Evolutionary conservation across 2,797 vertebrate species (phyloP).

Genomic region (Sciurus carolinensis): DNA sequence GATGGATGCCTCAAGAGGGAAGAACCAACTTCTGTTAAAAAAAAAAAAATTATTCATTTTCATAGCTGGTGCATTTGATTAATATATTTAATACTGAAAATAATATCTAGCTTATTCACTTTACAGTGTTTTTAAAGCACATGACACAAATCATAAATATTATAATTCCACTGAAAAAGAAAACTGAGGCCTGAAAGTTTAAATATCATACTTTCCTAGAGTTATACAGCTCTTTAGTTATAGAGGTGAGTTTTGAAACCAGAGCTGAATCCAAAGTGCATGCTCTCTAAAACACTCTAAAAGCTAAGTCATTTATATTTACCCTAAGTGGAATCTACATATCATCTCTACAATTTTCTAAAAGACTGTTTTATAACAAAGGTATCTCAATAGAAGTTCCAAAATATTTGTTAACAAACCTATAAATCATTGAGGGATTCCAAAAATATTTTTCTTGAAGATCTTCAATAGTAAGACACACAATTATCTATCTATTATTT

Average conservation of each 20-base stretch:
- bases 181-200: background rate
- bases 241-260: slow-evolving; percentile 14
- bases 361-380: slow-evolving; percentile 51
- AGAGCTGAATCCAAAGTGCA: slow-evolving; percentile 10
- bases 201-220: slow-evolving; percentile 37
- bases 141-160: background rate
- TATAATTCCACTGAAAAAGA: slow-evolving; percentile 38
- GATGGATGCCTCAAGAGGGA: slow-evolving; percentile 98
- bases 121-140: background rate
- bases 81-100: slow-evolving; percentile 51
- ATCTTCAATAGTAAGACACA: background rate
- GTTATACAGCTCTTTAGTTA: background rate
- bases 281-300: slow-evolving; percentile 49
- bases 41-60: slow-evolving; percentile 76
- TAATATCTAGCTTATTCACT: slow-evolving; percentile 30
- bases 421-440: background rate
- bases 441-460: slow-evolving; percentile 27
- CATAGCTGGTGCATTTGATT: background rate
- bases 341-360: slow-evolving; percentile 40
- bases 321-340: background rate
- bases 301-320: background rate
- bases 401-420: slow-evolving; percentile 54
- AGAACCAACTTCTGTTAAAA: slow-evolving; percentile 96
- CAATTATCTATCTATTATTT: background rate
- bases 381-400: background rate